Conservation (phyloP, 2,113 vertebrate species). For the Scomber colias region DNA sequence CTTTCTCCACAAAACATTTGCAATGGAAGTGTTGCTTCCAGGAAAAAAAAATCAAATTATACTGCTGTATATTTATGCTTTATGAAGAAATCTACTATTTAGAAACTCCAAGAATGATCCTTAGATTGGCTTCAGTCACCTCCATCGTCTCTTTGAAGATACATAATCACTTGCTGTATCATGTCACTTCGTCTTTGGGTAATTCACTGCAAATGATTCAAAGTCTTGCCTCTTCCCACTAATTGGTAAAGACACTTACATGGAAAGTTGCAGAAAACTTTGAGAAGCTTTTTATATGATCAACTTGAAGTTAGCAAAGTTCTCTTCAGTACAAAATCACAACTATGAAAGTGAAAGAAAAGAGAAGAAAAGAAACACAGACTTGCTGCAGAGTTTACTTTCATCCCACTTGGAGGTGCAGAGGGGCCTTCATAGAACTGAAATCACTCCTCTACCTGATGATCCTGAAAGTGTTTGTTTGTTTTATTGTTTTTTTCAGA, state of each 20-base stretch:
- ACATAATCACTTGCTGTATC: neutral
- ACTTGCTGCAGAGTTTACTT: neutral
- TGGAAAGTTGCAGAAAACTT: neutral
- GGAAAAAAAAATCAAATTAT: too few species aligned
- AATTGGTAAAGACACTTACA: neutral
- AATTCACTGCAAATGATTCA: neutral
- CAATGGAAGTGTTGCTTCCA: too few species aligned
- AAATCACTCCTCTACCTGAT: constrained; percentile 10
- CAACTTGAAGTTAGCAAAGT: neutral
- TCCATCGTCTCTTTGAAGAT: neutral
- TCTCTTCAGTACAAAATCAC: neutral
- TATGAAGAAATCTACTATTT: too few species aligned
- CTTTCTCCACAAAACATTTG: too few species aligned
- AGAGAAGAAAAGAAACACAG: neutral
- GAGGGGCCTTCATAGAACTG: neutral
- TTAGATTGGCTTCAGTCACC: too few species aligned
- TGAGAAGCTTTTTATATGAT: neutral
- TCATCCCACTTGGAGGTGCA: neutral
- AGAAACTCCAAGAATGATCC: too few species aligned
- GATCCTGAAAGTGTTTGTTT: constrained; percentile 46
- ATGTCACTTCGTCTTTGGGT: neutral
- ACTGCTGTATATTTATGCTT: too few species aligned
- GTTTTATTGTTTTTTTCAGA: neutral
- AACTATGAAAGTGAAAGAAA: neutral
- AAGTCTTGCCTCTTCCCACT: neutral